Conservation (phyloP, 2,797 vertebrate genomes). For the Rhinophrynus dorsalis region DNA sequence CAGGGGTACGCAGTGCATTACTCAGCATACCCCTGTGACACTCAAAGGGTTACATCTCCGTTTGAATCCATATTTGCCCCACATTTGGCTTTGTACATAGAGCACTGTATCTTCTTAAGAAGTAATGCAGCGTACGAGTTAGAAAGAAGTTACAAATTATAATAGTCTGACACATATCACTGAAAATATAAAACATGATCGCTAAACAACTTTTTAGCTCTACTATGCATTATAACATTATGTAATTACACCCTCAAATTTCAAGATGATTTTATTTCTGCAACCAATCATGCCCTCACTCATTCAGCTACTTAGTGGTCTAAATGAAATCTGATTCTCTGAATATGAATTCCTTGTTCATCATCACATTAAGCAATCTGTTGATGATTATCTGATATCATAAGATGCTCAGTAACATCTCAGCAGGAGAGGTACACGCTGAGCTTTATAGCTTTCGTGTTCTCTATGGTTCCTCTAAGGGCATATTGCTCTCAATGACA, state of each 20-base stretch:
- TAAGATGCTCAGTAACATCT: conserved; percentile 33
- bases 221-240: not conserved
- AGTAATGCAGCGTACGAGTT: too few relatives aligned
- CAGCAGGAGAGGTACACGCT: conserved; percentile 34
- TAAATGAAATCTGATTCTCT: conserved; percentile 28
- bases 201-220: not conserved
- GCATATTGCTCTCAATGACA: conserved; percentile 11
- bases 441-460: conserved; percentile 31
- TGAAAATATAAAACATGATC: too few relatives aligned
- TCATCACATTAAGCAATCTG: conserved; percentile 46
- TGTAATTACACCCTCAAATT: conserved; percentile 11
- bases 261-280: conserved; percentile 5
- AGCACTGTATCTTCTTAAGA: too few relatives aligned
- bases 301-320: conserved; percentile 20
- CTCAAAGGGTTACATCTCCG: too few relatives aligned
- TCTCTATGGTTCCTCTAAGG: conserved; percentile 36
- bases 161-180: too few relatives aligned
- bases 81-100: too few relatives aligned
- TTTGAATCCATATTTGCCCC: too few relatives aligned
- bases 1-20: too few relatives aligned
- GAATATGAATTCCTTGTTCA: conserved; percentile 29
- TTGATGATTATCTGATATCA: conserved; percentile 40
- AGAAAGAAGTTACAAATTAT: too few relatives aligned
- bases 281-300: conserved; percentile 11
- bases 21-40: too few relatives aligned